A percentile compares a stretch with the other conserved stretches of the same genome.
These are phyloP conservation scores for Bolinopsis microptera DNA, from an alignment of 37 sponge, comb jelly and placozoan species.

Conservation along the genomic window DNA sequence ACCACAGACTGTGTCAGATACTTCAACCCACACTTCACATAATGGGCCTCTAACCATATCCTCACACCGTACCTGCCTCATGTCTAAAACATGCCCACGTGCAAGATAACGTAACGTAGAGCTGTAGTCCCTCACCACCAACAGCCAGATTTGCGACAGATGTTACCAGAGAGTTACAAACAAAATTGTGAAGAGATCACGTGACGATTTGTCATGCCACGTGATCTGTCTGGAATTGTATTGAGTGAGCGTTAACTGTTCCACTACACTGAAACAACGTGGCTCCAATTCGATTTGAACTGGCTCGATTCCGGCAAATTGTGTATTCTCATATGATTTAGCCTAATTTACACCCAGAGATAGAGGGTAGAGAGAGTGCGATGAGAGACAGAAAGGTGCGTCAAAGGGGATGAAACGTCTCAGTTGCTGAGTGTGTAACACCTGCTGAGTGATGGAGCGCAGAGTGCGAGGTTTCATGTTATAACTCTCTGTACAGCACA, in stretches of 20 bases:
- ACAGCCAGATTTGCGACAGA: background rate
- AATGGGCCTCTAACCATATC: no score
- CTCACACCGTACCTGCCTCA: no score
- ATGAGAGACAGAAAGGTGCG: background rate
- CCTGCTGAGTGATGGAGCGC: background rate
- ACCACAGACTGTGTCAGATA: no score
- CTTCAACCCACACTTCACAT: no score
- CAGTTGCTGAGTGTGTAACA: background rate
- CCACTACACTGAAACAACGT: background rate
- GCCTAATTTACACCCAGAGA: background rate
- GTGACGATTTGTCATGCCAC: background rate
- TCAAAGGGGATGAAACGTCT: background rate
- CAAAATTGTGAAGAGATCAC: background rate
- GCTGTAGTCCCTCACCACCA: no score
- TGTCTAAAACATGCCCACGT: no score
- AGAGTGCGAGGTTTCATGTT: no score
- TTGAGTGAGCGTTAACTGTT: background rate
- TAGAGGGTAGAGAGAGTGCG: background rate
- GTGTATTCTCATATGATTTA: background rate
- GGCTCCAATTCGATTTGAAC: background rate
- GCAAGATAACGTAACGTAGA: no score
- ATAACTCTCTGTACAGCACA: background rate
- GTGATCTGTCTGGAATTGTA: background rate
- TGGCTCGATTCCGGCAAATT: background rate
- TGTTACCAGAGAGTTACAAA: background rate